These are phyloP conservation scores for Eurystomus glaucurus DNA, from an alignment of 2,797 vertebrate genomes.

Conservation along the genomic window DNA sequence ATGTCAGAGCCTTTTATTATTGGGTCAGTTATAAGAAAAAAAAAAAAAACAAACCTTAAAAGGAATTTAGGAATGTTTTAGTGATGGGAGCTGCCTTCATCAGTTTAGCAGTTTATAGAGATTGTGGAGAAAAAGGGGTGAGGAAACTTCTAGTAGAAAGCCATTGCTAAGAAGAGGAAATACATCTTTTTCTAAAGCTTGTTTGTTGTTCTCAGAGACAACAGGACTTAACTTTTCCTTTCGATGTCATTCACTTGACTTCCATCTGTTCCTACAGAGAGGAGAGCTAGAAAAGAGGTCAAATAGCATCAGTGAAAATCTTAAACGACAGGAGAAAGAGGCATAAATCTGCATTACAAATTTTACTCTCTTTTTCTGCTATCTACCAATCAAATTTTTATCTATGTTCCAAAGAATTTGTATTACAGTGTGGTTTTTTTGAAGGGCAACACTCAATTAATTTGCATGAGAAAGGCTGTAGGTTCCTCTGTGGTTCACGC, in stretches of 20 bases:
- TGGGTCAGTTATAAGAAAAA: neutral
- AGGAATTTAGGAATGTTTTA: neutral
- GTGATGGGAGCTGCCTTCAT: neutral
- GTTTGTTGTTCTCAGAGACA: neutral
- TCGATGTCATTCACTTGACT: neutral
- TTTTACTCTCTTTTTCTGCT: neutral
- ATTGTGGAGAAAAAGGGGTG: neutral
- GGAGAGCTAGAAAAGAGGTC: neutral
- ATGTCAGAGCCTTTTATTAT: constrained; percentile 12
- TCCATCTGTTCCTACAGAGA: neutral
- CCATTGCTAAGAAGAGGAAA: neutral
- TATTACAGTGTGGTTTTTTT: neutral
- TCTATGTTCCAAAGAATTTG: neutral
- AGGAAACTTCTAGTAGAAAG: neutral
- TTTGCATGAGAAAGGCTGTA: neutral
- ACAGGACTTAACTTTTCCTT: neutral
- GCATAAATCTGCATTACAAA: constrained; percentile 3
- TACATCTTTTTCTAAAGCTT: neutral
- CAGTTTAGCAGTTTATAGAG: neutral
- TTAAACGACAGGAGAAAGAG: neutral
- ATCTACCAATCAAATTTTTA: neutral
- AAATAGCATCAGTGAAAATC: neutral
- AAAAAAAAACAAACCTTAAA: neutral
- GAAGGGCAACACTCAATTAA: neutral
- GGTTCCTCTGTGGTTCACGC: neutral